Percentiles rank a stretch among this genome's conserved stretches.
phyloP scores from a whole-genome alignment of 2,888 invertebrate genomes.

The Erannis defoliaria region DNA sequence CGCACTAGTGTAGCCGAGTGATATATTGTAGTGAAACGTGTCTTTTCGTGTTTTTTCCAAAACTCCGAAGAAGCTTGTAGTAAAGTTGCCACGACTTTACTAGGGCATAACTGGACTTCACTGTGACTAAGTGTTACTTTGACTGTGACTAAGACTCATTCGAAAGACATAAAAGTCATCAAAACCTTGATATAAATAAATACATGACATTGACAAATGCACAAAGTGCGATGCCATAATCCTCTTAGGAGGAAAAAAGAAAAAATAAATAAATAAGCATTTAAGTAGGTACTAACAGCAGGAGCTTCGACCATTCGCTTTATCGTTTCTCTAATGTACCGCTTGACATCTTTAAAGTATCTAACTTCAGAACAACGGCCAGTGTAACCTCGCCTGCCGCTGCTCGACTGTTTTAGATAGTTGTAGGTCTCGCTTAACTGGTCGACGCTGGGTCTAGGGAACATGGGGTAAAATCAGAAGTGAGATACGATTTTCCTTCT shows the following conservation, averaged over 20 bases:
- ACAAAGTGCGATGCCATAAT: no score
- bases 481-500: not conserved
- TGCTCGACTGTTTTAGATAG: slow-evolving; percentile 49
- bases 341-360: slow-evolving; percentile 55
- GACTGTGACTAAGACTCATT: no score
- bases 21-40: no score
- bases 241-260: not conserved
- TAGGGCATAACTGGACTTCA: no score
- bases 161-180: no score
- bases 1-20: no score
- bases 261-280: not conserved
- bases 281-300: slow-evolving; percentile 44
- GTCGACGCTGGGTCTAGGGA: not conserved
- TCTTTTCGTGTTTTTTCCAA: no score
- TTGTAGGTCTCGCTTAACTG: slow-evolving; percentile 48
- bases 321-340: slow-evolving; percentile 54
- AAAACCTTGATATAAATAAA: no score
- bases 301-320: slow-evolving; percentile 49
- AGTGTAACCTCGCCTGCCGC: slow-evolving; percentile 10
- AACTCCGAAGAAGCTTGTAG: no score
- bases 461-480: not conserved
- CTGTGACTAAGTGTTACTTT: no score
- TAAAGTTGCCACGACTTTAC: no score
- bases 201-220: no score
- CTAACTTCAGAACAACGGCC: slow-evolving; percentile 45